Percentiles rank a stretch among this genome's conserved stretches.
phyloP scores from a whole-genome alignment of 2,797 vertebrate genomes.

The Sebastes diploproa region DNA sequence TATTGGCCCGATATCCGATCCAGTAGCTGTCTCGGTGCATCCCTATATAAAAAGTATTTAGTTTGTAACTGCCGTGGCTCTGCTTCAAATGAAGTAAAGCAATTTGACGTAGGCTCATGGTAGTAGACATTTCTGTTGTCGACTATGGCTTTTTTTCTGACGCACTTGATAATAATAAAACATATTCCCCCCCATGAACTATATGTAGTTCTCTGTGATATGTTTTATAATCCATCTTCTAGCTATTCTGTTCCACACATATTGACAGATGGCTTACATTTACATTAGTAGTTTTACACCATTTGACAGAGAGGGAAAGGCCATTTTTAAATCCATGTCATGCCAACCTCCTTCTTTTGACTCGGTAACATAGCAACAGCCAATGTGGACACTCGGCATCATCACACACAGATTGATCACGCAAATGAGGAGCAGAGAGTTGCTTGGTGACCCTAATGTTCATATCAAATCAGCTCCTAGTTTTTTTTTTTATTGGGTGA shows the following conservation, averaged over 20 bases:
- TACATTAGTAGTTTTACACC: neutral
- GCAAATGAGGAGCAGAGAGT: neutral
- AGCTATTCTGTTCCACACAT: neutral
- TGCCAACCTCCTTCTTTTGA: conserved; percentile 11
- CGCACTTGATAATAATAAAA: neutral
- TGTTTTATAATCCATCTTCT: neutral
- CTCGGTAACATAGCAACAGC: conserved; percentile 46
- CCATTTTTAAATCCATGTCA: conserved; percentile 28
- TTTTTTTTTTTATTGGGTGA: neutral
- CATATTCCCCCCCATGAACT: neutral
- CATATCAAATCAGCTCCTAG: neutral
- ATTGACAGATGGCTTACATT: neutral
- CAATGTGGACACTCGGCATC: neutral
- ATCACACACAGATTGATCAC: neutral
- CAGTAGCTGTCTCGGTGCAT: neutral
- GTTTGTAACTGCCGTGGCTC: neutral
- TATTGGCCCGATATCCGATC: too few species aligned
- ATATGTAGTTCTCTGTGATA: neutral
- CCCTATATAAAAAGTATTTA: neutral
- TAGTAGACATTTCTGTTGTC: neutral
- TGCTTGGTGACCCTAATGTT: neutral
- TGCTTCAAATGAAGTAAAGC: neutral
- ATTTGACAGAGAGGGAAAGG: conserved; percentile 3
- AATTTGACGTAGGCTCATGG: neutral
- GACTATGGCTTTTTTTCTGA: neutral